Evolutionary conservation across 2,888 invertebrate species (phyloP).

Genomic region (Aquatica leii): DNA sequence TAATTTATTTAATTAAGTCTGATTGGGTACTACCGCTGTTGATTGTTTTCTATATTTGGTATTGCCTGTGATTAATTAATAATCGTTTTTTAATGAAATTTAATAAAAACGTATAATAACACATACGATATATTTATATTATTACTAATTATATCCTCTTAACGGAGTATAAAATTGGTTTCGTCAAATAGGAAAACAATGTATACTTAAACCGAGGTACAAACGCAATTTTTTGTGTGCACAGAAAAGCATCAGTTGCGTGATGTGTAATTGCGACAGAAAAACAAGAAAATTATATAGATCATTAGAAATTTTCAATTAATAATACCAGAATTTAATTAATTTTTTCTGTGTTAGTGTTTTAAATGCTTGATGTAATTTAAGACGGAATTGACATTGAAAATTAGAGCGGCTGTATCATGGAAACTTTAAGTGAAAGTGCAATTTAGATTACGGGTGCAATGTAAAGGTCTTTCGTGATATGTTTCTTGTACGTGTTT

Average conservation of each 20-base stretch:
- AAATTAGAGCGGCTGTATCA: slow-evolving; percentile 2
- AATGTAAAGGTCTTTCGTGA: slow-evolving; percentile 40
- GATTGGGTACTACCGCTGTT: slow-evolving; percentile 18
- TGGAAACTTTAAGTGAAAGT: slow-evolving; percentile 26
- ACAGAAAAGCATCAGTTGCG: slow-evolving; percentile 13
- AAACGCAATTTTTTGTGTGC: background rate
- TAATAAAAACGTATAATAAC: background rate
- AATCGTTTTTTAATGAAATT: slow-evolving; percentile 10
- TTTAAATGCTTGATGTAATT: slow-evolving; percentile 2
- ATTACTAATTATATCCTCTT: background rate
- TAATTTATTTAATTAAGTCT: slow-evolving; percentile 23
- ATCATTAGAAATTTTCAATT: slow-evolving; percentile 12
- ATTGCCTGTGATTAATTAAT: slow-evolving; percentile 40
- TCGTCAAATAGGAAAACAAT: background rate
- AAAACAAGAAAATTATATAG: slow-evolving; percentile 11
- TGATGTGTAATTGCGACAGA: slow-evolving; percentile 12
- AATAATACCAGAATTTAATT: background rate
- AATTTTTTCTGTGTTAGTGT: background rate
- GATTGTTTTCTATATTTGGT: slow-evolving; percentile 47
- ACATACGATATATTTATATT: background rate
- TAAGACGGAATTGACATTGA: slow-evolving; percentile 17
- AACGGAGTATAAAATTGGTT: too few relatives aligned
- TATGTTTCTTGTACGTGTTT: slow-evolving; percentile 8
- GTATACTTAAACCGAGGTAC: background rate
- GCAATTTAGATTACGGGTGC: slow-evolving; percentile 33